Evolutionary conservation across 2,113 vertebrate genomes (phyloP), one percentile per base, ranked within the genome.

Genomic region (Clarias magur): DNA sequence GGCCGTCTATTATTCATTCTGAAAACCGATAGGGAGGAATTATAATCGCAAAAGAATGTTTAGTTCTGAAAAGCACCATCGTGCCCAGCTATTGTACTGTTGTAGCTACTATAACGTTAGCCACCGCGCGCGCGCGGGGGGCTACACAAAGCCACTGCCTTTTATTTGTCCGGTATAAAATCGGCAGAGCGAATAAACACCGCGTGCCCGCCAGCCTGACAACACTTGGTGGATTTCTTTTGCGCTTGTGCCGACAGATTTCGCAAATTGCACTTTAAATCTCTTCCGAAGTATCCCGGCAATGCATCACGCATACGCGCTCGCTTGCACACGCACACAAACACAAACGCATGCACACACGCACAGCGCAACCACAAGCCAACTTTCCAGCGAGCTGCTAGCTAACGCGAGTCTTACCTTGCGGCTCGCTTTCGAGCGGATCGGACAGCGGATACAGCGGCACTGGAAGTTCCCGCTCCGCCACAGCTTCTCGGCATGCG

Each of bases 301-400:
- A 86, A 80, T 73, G 17, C 73, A 79, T 78, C 86, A 82, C 85
- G 38, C 82, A 38, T 13, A 13, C 16, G 11, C 27, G 9, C 70
- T 9, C 34, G 12, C 16, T 9, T 3, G 19, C 83, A 83, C 68
- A 57, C 73, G n/a, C 70, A 38, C 75, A 30, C 83, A 34, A 34
- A 15, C 85, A 68, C 16, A 15, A 82, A 68, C n/a, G 12, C 16
- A 56, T 78, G 21, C 81, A 70, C 17, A 25, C n/a, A 59, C 48
- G 25, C 6, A 4, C 30, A 6, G 63, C 13, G 13, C 78, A 83
- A 59, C 27, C 84, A 25, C 73, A 76, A 19, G 16, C 17, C 80
- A 90, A 90, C 86, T 90, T 90, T 89, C 68, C 27, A 63, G 62
- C 80, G 59, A 62, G 67, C 57, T 80, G 42, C 80, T 72, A 65